Base-by-base conservation (phyloP, 30 jellyfish, hydroid and myxozoan genomes). In the Hydractinia symbiolongicarpus region DNA sequence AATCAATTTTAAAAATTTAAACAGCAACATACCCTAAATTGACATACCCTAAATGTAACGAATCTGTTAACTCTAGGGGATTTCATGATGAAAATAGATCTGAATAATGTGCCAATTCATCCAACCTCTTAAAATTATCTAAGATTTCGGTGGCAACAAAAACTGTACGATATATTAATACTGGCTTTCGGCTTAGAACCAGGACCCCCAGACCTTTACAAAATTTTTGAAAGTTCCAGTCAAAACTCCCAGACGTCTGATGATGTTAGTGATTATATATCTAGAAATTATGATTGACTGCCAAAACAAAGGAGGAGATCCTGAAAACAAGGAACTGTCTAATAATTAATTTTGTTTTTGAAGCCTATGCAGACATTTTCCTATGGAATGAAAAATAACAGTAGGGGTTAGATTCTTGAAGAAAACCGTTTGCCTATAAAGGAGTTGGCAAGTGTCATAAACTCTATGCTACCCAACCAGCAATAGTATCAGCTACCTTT, bases 391-490 rank as follows among this genome's bases (percentile, higher is more conserved):
- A 67, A 11, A 21, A 13, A 13, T 1, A 20, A 67, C 78, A 67
- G 78, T 20, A 15, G 20, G 51, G 8, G n/a, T n/a, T n/a, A n/a
- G n/a, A n/a, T n/a, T n/a, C n/a, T n/a, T 10, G 19, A 67, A 9
- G 77, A 44, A 9, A 20, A 44, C 19, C 77, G 13, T 13, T 13
- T 10, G 10, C 49, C 49, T 8, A 13, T 9, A 8, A 21, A 20
- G 19, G 51, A 67, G 1, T 11, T 10, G 2, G 20, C 78, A 10
- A 13, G 51, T 10, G 78, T 16, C n/a, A 13, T 16, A 53, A 75
- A 66, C 53, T 78, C 21, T 40, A 57, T 50, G 74, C 95, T 5
- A 55, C 49, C 81, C n/a, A 67, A 54, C 88, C 89, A 53, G 95
- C 95, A 19, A 44, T 66, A 8, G 74, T 76, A 56, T 20, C n/a